These are phyloP conservation scores for Tromatobia lineatoria DNA, from an alignment of 2,888 invertebrate species.

Conservation along the genomic window DNA sequence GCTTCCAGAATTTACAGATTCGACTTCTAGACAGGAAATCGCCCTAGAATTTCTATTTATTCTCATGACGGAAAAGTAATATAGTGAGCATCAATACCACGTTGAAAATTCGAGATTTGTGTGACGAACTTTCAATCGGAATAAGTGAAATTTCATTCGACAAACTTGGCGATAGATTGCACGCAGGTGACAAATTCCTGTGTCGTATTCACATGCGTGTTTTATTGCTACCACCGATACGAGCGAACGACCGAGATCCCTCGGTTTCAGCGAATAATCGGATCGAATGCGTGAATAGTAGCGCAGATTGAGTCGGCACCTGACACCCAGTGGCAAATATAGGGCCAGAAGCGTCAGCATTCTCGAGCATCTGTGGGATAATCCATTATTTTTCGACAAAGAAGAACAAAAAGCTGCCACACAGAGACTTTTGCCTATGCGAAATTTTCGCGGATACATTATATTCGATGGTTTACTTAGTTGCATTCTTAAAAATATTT, in stretches of 20 bases:
- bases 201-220: slow-evolving; percentile 8
- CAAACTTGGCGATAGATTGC: slow-evolving; percentile 40
- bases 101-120: not conserved
- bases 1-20: too few relatives aligned
- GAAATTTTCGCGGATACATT: slow-evolving; percentile 11
- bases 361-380: slow-evolving; percentile 27
- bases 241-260: slow-evolving; percentile 27
- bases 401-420: not conserved
- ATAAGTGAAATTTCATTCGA: slow-evolving; percentile 41
- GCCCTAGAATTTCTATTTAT: not conserved
- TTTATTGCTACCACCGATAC: slow-evolving; percentile 9
- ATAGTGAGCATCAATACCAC: not conserved
- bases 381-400: slow-evolving; percentile 38
- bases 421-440: not conserved
- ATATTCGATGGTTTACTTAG: not conserved
- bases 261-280: slow-evolving; percentile 62
- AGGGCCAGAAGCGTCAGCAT: slow-evolving; percentile 7
- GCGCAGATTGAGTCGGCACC: slow-evolving; percentile 59
- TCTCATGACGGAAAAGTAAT: not conserved
- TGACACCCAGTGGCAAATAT: slow-evolving; percentile 41
- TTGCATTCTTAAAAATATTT: not conserved
- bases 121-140: slow-evolving; percentile 20
- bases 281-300: slow-evolving; percentile 59
- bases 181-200: slow-evolving; percentile 59
- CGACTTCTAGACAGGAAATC: too few relatives aligned